Evolutionary conservation across 2,797 vertebrate species (phyloP), one percentile per base, ranked within the genome.

Genomic region (Malurus leucopterus): DNA sequence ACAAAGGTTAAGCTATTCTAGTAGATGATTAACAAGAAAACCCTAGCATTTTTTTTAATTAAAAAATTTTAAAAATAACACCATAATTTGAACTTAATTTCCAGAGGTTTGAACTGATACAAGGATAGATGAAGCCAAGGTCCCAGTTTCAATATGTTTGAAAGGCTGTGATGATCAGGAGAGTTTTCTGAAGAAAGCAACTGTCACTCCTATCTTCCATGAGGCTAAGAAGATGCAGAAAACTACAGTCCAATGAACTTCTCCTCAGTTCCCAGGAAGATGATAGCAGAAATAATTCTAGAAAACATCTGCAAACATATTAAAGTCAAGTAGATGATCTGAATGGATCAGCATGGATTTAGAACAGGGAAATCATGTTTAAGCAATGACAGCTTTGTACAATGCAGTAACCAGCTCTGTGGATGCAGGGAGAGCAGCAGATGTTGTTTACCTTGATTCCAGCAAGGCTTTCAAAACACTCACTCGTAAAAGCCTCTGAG

Each of bases 391-490:
- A 82, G 46, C 21, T 72, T 63, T 46, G 61, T 57, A 76, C 3
- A 1, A 50, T n/a, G 65, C 70, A 63, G 24, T 19, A 46, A 74
- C 26, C 38, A 44, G 75, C 44, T 69, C 18, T 2, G 54, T 40
- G 44, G 32, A 54, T 36, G 67, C 61, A 81, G 58, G 36, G 40
- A 90, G 40, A 91, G 82, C 75, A 88, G 87, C 87, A 89, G 89
- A 87, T 92, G 85, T 79, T 93, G 93, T 95, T 94, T 93, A 91
- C 76, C 54, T 85, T 91, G 65, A 89, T 47, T 84, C 71, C 15
- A 87, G 79, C 58, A 77, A 61, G 62, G 79, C 54, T 94, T 92
- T 94, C 85, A 87, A 83, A 89, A 80, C 76, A 85, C 24, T 43
- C 19, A 2, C 85, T 61, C 76, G 43, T 91, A 85, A 93, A 87